Conservation (phyloP, 2,113 vertebrate genomes). For the Callipepla californica region DNA sequence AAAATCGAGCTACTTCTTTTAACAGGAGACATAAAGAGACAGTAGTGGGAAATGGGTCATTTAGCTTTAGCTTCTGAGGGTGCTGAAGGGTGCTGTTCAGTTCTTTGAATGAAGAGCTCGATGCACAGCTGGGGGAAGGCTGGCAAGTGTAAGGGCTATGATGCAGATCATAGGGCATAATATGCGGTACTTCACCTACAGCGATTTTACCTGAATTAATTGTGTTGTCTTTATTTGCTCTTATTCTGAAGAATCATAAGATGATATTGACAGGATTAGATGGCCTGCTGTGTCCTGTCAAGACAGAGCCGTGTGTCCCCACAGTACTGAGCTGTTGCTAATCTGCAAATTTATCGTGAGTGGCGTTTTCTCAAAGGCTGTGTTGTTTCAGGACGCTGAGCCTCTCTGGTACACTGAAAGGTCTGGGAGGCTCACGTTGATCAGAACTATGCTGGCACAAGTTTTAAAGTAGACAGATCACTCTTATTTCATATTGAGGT, state of each 20-base stretch:
- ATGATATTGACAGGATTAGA: neutral
- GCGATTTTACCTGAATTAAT: neutral
- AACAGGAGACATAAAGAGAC: neutral
- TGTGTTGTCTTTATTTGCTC: neutral
- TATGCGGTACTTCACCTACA: neutral
- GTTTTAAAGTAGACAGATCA: neutral
- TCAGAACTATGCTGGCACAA: neutral
- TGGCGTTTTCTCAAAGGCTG: neutral
- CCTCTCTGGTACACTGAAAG: neutral
- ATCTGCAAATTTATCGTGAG: neutral
- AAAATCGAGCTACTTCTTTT: neutral
- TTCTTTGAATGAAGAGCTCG: neutral
- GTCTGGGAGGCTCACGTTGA: neutral
- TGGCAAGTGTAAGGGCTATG: accelerated
- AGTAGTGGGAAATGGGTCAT: neutral
- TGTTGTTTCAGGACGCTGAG: neutral
- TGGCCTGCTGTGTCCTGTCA: neutral
- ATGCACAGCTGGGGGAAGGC: neutral
- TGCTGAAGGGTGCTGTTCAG: neutral
- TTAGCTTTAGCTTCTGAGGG: neutral
- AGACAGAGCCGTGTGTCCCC: neutral
- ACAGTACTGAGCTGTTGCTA: accelerated
- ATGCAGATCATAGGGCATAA: neutral
- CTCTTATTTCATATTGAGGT: neutral
- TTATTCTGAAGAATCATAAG: neutral